Conservation (phyloP, 1,140 invertebrate species). For the Bombus polaris region DNA sequence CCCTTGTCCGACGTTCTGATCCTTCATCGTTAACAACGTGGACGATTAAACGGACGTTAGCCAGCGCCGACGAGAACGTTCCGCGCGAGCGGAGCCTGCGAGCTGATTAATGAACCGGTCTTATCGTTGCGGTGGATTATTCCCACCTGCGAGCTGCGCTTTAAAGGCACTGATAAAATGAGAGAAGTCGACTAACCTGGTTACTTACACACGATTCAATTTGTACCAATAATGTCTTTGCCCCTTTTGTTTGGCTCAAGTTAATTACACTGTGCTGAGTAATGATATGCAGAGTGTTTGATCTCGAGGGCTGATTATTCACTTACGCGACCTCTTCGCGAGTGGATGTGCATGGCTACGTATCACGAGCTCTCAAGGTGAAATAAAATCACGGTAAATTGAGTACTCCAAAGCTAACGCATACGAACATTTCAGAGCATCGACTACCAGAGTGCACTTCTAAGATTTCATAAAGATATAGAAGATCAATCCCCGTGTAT, state of each 20-base stretch:
- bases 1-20: neutral
- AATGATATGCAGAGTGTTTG: neutral
- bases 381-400: constrained; percentile 6
- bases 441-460: neutral
- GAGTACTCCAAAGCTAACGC: neutral
- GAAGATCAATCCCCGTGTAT: neutral
- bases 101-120: constrained; percentile 29
- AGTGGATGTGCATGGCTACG: neutral
- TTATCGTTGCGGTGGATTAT: neutral
- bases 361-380: neutral
- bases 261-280: neutral
- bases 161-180: neutral
- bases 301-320: neutral
- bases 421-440: constrained; percentile 8
- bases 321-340: neutral
- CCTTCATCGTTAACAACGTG: constrained; percentile 29
- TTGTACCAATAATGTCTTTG: neutral
- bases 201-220: neutral
- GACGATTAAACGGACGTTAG: constrained; percentile 37
- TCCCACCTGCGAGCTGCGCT: neutral
- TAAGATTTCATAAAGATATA: neutral
- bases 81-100: neutral
- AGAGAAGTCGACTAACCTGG: too few species aligned
- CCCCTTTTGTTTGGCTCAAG: neutral
- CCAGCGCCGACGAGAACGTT: neutral